These are phyloP conservation scores for Rhegmatorhina hoffmannsi DNA, from an alignment of 2,113 vertebrate genomes.

Conservation along the genomic window DNA sequence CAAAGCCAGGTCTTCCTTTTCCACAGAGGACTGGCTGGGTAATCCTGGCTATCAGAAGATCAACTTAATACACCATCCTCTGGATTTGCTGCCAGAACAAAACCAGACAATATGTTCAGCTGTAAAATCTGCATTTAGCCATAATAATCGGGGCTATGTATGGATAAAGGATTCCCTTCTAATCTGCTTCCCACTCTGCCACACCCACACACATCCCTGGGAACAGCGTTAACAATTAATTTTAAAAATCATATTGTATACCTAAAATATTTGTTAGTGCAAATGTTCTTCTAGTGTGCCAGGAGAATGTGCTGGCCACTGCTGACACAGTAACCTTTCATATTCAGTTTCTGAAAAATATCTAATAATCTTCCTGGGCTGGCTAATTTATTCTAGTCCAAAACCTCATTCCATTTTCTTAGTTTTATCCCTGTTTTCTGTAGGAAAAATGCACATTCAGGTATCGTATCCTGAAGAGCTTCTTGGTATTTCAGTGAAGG, in stretches of 20 bases:
- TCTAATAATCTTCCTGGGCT: background rate
- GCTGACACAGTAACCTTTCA: background rate
- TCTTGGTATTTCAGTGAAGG: background rate
- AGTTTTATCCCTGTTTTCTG: background rate
- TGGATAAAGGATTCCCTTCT: background rate
- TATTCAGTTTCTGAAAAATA: background rate
- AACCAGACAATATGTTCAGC: background rate
- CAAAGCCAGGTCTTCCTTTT: background rate
- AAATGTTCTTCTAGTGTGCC: background rate
- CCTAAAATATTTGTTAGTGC: background rate
- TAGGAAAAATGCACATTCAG: background rate
- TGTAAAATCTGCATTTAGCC: background rate
- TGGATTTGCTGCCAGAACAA: background rate
- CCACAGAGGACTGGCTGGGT: background rate
- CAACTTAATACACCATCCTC: background rate
- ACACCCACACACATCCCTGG: fast-evolving
- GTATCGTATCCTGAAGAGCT: background rate
- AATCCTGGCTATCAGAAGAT: background rate
- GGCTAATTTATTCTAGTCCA: background rate
- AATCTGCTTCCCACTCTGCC: background rate
- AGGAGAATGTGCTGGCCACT: background rate
- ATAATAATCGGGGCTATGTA: background rate
- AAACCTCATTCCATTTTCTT: background rate
- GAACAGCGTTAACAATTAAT: background rate
- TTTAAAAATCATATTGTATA: background rate